phyloP scores from a whole-genome alignment of 1,140 invertebrate genomes.

The Drosophila dunni region DNA sequence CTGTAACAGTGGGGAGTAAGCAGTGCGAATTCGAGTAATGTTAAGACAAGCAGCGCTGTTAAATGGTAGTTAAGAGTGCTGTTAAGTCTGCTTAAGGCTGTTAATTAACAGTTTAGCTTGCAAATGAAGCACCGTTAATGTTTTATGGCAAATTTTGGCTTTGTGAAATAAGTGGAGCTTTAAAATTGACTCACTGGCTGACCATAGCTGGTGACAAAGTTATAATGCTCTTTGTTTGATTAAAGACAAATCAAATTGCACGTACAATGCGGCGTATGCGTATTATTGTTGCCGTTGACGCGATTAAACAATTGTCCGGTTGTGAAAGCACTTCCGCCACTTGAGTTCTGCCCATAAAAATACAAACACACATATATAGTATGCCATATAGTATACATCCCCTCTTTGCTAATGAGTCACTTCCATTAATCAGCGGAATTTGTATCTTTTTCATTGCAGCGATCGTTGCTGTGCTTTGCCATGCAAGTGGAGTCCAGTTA shows the following conservation, averaged over 20 bases:
- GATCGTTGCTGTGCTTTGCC: slow-evolving; percentile 1
- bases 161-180: neutral
- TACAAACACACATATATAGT: slow-evolving; percentile 8
- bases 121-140: too few species aligned
- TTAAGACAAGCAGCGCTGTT: slow-evolving; percentile 1
- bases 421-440: slow-evolving; percentile 65
- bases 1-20: neutral
- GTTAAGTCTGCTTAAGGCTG: neutral
- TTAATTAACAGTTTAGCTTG: too few species aligned
- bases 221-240: slow-evolving; percentile 25
- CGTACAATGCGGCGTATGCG: slow-evolving; percentile 46
- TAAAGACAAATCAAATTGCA: slow-evolving; percentile 40
- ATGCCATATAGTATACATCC: slow-evolving; percentile 2
- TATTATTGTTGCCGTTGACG: slow-evolving; percentile 59
- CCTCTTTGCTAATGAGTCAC: slow-evolving; percentile 56
- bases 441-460: slow-evolving; percentile 51
- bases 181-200: slow-evolving; percentile 22
- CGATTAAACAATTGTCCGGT: slow-evolving; percentile 79
- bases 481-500: slow-evolving; percentile 83
- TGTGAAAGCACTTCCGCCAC: slow-evolving; percentile 77
- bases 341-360: slow-evolving; percentile 36
- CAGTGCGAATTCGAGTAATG: too few species aligned
- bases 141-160: too few species aligned
- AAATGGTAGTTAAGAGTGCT: neutral
- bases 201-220: slow-evolving; percentile 29